phyloP scores from a whole-genome alignment of 1,140 invertebrate species.

The Anadara kagoshimensis region DNA sequence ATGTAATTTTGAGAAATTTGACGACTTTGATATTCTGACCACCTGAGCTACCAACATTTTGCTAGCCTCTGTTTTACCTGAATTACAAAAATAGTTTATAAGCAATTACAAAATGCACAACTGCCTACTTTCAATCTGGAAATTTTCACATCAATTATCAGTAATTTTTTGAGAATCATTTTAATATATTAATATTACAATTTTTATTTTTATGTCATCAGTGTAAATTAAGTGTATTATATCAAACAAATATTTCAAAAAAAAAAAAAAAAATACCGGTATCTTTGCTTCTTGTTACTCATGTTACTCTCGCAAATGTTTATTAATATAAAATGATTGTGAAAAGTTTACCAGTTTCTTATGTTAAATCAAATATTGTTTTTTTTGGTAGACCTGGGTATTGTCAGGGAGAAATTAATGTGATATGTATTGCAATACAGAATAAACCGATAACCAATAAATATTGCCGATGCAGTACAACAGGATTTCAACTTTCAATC shows the following conservation, averaged over 20 bases:
- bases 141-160: background rate
- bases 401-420: too few relatives aligned
- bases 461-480: too few relatives aligned
- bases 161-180: background rate
- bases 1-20: constrained; percentile 29
- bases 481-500: too few relatives aligned
- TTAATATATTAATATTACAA: background rate
- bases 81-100: constrained; percentile 8
- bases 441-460: too few relatives aligned
- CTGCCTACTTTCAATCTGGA: background rate
- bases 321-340: too few relatives aligned
- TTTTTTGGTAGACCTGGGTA: too few relatives aligned
- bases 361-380: too few relatives aligned
- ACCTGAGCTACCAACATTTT: constrained; percentile 59
- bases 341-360: too few relatives aligned
- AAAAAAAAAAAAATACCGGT: background rate
- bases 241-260: background rate
- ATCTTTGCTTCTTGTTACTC: too few relatives aligned
- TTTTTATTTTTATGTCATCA: background rate
- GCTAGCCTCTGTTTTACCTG: constrained; percentile 61
- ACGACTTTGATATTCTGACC: constrained; percentile 44
- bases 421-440: too few relatives aligned
- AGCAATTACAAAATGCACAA: background rate
- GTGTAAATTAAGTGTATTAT: background rate
- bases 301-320: too few relatives aligned